Conservation (phyloP, 2,888 invertebrate genomes). For the Sinopyrophorus schimmeli region DNA sequence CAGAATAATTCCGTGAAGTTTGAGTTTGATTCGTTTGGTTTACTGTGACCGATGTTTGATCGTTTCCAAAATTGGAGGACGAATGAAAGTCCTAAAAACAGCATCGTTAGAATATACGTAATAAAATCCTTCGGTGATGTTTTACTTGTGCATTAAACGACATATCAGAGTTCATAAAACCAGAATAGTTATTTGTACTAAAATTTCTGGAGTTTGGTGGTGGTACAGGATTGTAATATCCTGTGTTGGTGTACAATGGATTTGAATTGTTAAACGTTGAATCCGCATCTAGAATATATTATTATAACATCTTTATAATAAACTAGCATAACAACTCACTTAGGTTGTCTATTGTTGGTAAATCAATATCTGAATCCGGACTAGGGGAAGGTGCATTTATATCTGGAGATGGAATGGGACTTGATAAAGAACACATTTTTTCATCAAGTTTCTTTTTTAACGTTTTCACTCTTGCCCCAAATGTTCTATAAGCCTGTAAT, state of each 20-base stretch:
- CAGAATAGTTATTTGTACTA: slow-evolving; percentile 61
- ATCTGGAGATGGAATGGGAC: slow-evolving; percentile 73
- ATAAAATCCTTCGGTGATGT: too few species aligned
- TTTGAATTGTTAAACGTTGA: neutral
- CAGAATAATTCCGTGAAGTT: slow-evolving; percentile 13
- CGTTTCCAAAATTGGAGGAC: slow-evolving; percentile 26
- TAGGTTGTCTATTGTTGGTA: slow-evolving; percentile 61
- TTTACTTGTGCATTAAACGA: slow-evolving; percentile 60
- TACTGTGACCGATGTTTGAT: slow-evolving; percentile 1
- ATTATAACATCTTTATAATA: too few species aligned
- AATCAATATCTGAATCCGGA: slow-evolving; percentile 79
- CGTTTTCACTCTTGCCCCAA: slow-evolving; percentile 83
- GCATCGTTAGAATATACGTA: neutral
- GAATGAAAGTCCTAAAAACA: slow-evolving; percentile 29
- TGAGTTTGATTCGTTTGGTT: slow-evolving; percentile 15
- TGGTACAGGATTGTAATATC: slow-evolving; percentile 58
- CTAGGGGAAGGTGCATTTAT: slow-evolving; percentile 73
- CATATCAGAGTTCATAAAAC: slow-evolving; percentile 66
- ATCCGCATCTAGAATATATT: too few species aligned
- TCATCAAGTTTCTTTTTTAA: slow-evolving; percentile 87
- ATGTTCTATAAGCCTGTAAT: slow-evolving; percentile 89
- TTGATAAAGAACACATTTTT: slow-evolving; percentile 69
- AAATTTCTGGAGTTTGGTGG: slow-evolving; percentile 39
- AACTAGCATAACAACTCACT: too few species aligned
- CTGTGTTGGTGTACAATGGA: slow-evolving; percentile 46